These are phyloP conservation scores for Halcyon senegalensis DNA, from an alignment of 2,113 vertebrate species.

Conservation along the genomic window DNA sequence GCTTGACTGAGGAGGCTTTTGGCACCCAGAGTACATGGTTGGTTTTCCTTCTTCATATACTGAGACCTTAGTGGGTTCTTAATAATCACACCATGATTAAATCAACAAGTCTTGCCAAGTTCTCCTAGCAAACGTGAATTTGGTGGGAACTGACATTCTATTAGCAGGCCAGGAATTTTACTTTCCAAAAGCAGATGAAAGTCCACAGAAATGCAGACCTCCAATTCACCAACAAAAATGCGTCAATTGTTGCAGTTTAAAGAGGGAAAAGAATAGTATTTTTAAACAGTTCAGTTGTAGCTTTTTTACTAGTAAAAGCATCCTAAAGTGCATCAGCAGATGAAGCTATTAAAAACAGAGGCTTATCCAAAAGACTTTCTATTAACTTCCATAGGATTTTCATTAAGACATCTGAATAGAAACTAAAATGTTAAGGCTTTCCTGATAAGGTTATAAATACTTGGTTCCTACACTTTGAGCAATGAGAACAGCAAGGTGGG, in stretches of 20 bases:
- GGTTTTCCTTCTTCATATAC: not conserved
- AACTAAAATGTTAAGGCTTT: not conserved
- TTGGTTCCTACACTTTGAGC: not conserved
- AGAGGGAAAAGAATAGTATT: not conserved
- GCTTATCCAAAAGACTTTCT: not conserved
- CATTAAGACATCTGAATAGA: not conserved
- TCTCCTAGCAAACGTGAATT: not conserved
- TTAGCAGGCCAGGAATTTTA: not conserved
- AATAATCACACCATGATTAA: not conserved
- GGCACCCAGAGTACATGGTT: fast-evolving
- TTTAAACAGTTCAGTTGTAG: not conserved
- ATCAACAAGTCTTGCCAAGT: not conserved
- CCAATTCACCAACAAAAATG: not conserved
- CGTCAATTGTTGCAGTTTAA: not conserved
- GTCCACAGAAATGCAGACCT: not conserved
- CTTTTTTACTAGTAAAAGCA: not conserved
- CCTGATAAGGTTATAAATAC: not conserved
- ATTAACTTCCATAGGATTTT: not conserved
- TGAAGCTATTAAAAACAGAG: not conserved
- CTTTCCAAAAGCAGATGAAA: not conserved
- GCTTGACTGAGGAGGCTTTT: not conserved
- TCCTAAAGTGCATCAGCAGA: not conserved
- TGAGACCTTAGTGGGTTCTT: not conserved
- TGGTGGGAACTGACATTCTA: not conserved
- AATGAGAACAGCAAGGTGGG: not conserved